Percentiles rank a stretch among this genome's conserved stretches.
These are phyloP conservation scores for Toxonevra muliebris DNA, from an alignment of 2,888 invertebrate genomes.

Conservation along the genomic window DNA sequence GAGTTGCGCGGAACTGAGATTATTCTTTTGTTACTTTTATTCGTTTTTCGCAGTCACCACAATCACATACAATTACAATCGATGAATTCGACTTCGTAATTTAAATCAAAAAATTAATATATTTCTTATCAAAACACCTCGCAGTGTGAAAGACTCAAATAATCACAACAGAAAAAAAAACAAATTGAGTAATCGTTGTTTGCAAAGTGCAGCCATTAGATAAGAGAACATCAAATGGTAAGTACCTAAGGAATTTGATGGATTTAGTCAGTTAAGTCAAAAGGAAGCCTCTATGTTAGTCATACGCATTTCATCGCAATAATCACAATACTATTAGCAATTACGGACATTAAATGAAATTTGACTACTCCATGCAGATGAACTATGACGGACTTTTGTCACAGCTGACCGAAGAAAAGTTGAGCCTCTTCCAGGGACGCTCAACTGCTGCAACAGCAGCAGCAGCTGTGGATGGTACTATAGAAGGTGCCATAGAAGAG, in stretches of 20 bases:
- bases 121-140: constrained; percentile 29
- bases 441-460: constrained; percentile 29
- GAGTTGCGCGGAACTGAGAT: too few relatives aligned
- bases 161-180: constrained; percentile 12
- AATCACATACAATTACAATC: too few relatives aligned
- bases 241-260: constrained; percentile 19
- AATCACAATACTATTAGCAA: background rate
- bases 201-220: constrained; percentile 1
- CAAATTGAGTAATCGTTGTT: constrained; percentile 25
- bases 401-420: constrained; percentile 61
- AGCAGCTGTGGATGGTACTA: constrained; percentile 30
- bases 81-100: too few relatives aligned
- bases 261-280: constrained; percentile 13
- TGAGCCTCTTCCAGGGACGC: constrained; percentile 48
- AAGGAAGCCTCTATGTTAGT: background rate
- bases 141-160: background rate
- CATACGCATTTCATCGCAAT: constrained; percentile 4
- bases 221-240: constrained; percentile 23
- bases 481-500: constrained; percentile 54
- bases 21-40: too few relatives aligned
- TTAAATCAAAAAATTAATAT: background rate
- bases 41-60: too few relatives aligned
- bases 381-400: constrained; percentile 63
- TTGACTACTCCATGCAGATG: constrained; percentile 53
- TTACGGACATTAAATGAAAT: background rate